Base-by-base conservation (phyloP, 2,888 invertebrate genomes). In the Eurytoma adleriae region DNA sequence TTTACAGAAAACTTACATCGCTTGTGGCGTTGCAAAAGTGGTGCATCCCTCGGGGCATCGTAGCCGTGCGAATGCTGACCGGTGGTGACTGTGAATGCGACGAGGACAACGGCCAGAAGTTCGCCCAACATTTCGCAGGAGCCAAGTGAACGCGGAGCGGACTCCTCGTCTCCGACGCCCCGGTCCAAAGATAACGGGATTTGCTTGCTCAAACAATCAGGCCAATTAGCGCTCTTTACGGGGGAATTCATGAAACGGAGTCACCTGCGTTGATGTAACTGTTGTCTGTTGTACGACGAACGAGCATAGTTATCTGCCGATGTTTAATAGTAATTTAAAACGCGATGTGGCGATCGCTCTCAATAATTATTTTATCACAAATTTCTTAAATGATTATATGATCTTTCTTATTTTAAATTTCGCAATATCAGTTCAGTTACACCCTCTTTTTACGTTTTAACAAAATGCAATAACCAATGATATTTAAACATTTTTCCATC, bases 1-100 rank as follows among this genome's bases (percentile, higher is more conserved):
- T 30, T 10, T 18, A 62, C 20, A 24, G n/a, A 72, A 54, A 71
- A 86, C 87, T 89, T 85, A 90, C 90, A 90, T 83, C 84, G 88
- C 77, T 85, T 87, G 40, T 85, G 85, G 13, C 85, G 85, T 52
- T 81, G 78, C 27, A 73, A 82, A 79, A 80, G 57, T 76, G 79
- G 82, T 84, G 82, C 85, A 85, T 87, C 85, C 85, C 84, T 83
- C 83, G 84, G 82, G 79, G 84, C 82, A 66, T 82, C 30, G 66
- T 84, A 74, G 79, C n/a, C 40, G 48, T 59, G 69, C 66, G 83
- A 77, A 83, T 82, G 81, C 85, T 86, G 86, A 86, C 85, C 86
- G 70, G 83, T 85, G 77, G 83, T 82, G 66, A 88, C 62, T 13
- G 84, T 83, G 18, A 85, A 69, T 14, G 80, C 79, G 30, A 83